A percentile compares a stretch with the other conserved stretches of the same genome.
Evolutionary conservation across 2,113 vertebrate species (phyloP).

Genomic region (Riparia riparia): DNA sequence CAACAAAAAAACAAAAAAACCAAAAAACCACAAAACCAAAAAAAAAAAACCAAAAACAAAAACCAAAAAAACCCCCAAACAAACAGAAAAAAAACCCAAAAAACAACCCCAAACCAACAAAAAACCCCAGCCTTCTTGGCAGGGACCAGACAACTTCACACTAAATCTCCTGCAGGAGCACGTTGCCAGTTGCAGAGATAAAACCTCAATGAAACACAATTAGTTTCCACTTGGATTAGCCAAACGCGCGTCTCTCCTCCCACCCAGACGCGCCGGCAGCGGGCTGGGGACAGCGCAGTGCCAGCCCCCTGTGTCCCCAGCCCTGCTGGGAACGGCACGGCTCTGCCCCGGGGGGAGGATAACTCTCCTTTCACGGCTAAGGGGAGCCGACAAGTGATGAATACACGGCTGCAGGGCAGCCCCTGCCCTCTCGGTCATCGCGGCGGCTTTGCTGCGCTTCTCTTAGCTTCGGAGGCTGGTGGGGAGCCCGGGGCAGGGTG

Average conservation of each 20-base stretch:
- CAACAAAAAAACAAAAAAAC: neutral
- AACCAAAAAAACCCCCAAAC: neutral
- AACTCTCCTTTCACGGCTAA: neutral
- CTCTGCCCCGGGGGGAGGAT: neutral
- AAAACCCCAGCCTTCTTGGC: conserved; percentile 30
- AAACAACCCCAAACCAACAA: too few relatives aligned
- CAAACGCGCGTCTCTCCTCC: neutral
- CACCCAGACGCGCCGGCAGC: neutral
- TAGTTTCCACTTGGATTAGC: conserved; percentile 18
- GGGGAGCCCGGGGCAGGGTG: neutral
- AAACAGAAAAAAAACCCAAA: too few relatives aligned
- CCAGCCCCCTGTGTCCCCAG: neutral
- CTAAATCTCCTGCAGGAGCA: conserved; percentile 52
- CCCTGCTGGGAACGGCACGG: neutral
- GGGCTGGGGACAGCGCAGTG: neutral
- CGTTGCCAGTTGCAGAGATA: conserved; percentile 43
- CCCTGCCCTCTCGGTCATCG: neutral
- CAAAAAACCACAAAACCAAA: too few relatives aligned
- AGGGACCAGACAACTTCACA: conserved; percentile 38
- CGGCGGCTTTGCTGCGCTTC: neutral
- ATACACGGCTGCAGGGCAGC: neutral
- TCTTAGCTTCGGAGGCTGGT: neutral
- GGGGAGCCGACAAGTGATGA: neutral
- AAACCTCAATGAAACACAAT: conserved; percentile 60
- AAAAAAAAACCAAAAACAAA: neutral